phyloP scores from a whole-genome alignment of 2,888 invertebrate species.

The Apamea monoglypha region DNA sequence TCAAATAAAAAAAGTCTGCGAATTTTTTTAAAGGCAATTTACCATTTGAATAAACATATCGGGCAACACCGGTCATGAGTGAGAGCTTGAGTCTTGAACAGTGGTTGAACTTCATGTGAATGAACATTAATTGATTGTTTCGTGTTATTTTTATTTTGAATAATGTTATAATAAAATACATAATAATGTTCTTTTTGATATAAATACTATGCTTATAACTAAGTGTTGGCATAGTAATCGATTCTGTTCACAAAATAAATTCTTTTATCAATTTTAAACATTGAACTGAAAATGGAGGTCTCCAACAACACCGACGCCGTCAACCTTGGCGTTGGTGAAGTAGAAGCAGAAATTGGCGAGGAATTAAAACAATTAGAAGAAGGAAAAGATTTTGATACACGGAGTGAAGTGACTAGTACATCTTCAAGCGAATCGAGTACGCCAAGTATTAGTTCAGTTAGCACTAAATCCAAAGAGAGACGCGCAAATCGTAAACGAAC shows the following conservation, averaged over 20 bases:
- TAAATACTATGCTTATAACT: conserved; percentile 40
- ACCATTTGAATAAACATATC: neutral
- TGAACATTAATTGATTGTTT: conserved; percentile 45
- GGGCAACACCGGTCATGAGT: neutral
- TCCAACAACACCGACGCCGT: conserved; percentile 91
- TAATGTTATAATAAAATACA: conserved; percentile 26
- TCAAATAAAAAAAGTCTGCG: neutral
- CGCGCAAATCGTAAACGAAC: conserved; percentile 90
- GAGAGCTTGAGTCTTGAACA: conserved; percentile 9
- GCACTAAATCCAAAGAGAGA: conserved; percentile 92
- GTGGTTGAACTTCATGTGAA: conserved; percentile 47
- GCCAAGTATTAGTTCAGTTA: conserved; percentile 95
- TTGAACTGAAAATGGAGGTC: conserved; percentile 85
- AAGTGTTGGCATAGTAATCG: conserved; percentile 32
- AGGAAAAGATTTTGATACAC: conserved; percentile 94
- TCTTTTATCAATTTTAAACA: conserved; percentile 39
- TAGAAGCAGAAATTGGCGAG: conserved; percentile 94
- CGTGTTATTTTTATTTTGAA: conserved; percentile 55
- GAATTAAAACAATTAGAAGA: conserved; percentile 94
- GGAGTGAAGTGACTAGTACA: conserved; percentile 97
- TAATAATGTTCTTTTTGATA: conserved; percentile 23
- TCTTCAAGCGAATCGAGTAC: conserved; percentile 93
- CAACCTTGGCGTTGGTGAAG: conserved; percentile 92
- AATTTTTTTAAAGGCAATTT: neutral
- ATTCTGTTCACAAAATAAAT: conserved; percentile 29